These are phyloP conservation scores for Dicyrtoma fusca DNA, from an alignment of 2,888 invertebrate species.

Conservation along the genomic window DNA sequence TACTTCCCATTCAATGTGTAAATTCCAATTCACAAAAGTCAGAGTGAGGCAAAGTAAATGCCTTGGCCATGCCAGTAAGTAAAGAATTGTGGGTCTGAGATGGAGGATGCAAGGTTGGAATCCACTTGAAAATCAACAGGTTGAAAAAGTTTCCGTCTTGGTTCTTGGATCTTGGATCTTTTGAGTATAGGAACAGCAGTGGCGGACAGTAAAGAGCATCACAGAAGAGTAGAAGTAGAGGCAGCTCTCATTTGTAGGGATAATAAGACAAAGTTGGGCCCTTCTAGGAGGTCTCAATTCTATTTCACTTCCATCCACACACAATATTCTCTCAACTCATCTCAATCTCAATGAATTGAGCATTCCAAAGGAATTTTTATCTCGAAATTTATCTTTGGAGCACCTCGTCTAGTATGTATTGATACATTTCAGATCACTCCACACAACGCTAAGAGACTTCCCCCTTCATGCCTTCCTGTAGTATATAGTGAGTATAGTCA, in stretches of 20 bases:
- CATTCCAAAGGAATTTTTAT: conserved; percentile 1
- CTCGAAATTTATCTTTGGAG: conserved; percentile 7
- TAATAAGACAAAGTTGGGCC: conserved; percentile 27
- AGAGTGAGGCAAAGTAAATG: not conserved
- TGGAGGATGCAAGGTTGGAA: conserved; percentile 18
- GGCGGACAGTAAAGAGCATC: no score
- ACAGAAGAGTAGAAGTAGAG: no score
- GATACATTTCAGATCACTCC: conserved; percentile 5
- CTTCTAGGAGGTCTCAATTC: conserved; percentile 29
- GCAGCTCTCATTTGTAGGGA: not conserved
- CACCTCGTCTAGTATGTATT: not conserved
- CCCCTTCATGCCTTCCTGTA: no score
- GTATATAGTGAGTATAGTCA: no score
- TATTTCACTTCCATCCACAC: not conserved
- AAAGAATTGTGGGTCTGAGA: not conserved
- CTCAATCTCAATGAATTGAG: not conserved
- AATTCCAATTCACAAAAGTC: no score
- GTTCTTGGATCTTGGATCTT: conserved; percentile 5
- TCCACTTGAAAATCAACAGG: conserved; percentile 32
- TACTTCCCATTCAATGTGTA: not conserved
- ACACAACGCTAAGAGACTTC: no score
- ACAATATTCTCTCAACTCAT: not conserved
- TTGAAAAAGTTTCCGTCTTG: conserved; percentile 8
- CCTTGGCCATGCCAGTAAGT: not conserved
- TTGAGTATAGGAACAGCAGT: not conserved